phyloP scores from a whole-genome alignment of 2,888 invertebrate species.

The Acronicta alni region DNA sequence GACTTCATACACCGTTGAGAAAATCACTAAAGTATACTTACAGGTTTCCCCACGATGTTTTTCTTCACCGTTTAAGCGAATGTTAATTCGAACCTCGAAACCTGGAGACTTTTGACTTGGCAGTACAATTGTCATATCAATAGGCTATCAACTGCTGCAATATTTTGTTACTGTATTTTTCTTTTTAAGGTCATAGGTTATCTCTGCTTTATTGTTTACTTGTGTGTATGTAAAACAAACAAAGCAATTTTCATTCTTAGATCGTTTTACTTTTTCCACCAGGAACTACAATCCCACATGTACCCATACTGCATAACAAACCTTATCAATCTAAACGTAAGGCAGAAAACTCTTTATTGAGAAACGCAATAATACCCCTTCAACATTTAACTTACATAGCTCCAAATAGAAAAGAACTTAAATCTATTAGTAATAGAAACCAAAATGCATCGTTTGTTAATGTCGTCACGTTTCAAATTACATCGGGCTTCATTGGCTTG shows the following conservation, averaged over 20 bases:
- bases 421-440: neutral
- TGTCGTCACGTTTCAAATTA: constrained; percentile 40
- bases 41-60: too few species aligned
- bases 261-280: neutral
- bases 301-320: neutral
- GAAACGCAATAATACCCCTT: neutral
- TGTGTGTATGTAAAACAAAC: too few species aligned
- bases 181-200: too few species aligned
- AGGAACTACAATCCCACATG: neutral
- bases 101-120: too few species aligned
- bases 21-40: too few species aligned
- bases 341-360: neutral
- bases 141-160: too few species aligned
- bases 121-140: too few species aligned
- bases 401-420: constrained; percentile 21
- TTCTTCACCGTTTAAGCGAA: too few species aligned
- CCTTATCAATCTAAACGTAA: constrained; percentile 1
- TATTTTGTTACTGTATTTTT: too few species aligned
- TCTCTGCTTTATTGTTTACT: too few species aligned
- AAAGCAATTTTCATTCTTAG: neutral
- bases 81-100: too few species aligned
- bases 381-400: constrained; percentile 1
- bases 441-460: neutral
- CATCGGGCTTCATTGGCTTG: constrained; percentile 21
- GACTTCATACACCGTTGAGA: too few species aligned